Evolutionary conservation across 1,140 invertebrate genomes (phyloP).

Genomic region (Pygmarrhopalites habei): DNA sequence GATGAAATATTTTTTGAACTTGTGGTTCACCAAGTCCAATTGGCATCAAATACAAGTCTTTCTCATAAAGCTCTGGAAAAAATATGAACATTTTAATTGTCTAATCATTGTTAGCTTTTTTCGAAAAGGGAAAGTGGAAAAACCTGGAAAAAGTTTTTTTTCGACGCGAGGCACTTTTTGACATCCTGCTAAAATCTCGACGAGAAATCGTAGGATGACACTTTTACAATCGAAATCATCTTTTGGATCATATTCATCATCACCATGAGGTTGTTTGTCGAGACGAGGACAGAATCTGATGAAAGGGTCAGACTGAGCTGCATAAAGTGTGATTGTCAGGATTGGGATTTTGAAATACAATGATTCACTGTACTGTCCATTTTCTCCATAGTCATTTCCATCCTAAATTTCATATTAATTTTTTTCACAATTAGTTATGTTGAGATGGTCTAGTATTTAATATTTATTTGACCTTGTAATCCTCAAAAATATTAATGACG

Average conservation of each 20-base stretch:
- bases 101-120: not conserved
- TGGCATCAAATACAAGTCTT: constrained; percentile 29
- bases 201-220: constrained; percentile 19
- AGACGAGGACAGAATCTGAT: constrained; percentile 56
- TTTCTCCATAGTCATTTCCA: constrained; percentile 61
- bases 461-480: constrained; percentile 46
- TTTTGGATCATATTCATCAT: constrained; percentile 43
- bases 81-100: not conserved
- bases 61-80: not conserved
- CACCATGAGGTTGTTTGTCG: not conserved
- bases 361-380: constrained; percentile 58
- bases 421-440: not conserved
- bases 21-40: constrained; percentile 50
- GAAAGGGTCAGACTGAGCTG: constrained; percentile 45
- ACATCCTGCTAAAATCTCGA: constrained; percentile 57
- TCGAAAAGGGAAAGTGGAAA: not conserved
- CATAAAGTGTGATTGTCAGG: constrained; percentile 55
- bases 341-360: constrained; percentile 58
- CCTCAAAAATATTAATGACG: constrained; percentile 58
- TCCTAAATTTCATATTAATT: constrained; percentile 45
- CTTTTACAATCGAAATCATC: constrained; percentile 12
- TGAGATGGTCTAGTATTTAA: too few species aligned
- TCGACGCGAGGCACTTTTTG: constrained; percentile 63
- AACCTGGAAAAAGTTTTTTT: constrained; percentile 65
- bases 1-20: constrained; percentile 50